phyloP scores from a whole-genome alignment of 1,140 invertebrate species.

The Solenopsis fugax region DNA sequence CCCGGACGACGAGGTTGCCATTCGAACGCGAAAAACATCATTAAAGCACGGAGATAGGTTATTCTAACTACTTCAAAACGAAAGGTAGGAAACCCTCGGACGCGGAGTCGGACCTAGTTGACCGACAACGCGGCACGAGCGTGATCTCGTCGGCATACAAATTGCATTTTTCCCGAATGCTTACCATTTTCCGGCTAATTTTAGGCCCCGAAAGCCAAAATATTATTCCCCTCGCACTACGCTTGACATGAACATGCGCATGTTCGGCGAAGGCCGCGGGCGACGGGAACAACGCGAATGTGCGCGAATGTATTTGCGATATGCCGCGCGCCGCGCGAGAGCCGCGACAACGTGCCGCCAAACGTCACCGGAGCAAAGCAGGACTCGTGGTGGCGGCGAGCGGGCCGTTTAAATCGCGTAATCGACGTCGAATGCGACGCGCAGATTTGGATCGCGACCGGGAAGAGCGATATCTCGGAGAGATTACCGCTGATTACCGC shows the following conservation, averaged over 20 bases:
- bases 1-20: conserved; percentile 1
- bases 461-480: too few species aligned
- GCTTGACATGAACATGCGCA: conserved; percentile 86
- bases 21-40: conserved; percentile 29
- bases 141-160: not conserved
- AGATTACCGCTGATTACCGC: too few species aligned
- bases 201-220: conserved; percentile 85
- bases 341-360: too few species aligned
- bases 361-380: too few species aligned
- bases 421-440: too few species aligned
- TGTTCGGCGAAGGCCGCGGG: conserved; percentile 71
- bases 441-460: too few species aligned
- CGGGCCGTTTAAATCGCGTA: too few species aligned
- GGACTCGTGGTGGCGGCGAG: too few species aligned
- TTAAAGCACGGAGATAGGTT: conserved; percentile 74
- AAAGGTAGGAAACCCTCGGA: not conserved
- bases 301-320: not conserved
- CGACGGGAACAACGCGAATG: conserved; percentile 64
- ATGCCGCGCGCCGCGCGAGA: conserved; percentile 42
- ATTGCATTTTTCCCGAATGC: conserved; percentile 58
- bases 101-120: not conserved
- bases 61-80: conserved; percentile 58
- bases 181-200: conserved; percentile 85
- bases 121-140: not conserved
- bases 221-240: conserved; percentile 84